Evolutionary conservation across 2,797 vertebrate species (phyloP).

Genomic region (Psittacula echo): DNA sequence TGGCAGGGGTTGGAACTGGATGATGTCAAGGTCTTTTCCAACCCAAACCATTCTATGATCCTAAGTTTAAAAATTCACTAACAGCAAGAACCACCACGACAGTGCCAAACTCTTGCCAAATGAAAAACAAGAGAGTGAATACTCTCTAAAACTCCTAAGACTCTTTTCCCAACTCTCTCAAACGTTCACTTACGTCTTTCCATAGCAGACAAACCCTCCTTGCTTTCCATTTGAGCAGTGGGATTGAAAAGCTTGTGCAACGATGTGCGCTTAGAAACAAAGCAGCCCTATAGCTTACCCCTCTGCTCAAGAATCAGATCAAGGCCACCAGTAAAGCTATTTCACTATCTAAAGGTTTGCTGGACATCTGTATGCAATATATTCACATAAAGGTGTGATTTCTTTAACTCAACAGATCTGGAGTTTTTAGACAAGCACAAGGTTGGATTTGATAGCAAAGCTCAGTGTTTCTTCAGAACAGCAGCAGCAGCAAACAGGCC

Average conservation of each 20-base stretch:
- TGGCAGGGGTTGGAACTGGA: neutral
- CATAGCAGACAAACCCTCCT: neutral
- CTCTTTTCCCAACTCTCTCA: neutral
- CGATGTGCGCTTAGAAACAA: neutral
- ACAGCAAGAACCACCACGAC: rapidly evolving
- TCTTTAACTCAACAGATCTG: neutral
- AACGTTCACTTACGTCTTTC: neutral
- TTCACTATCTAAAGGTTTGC: neutral
- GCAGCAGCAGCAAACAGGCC: neutral
- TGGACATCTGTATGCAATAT: neutral
- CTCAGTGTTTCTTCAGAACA: neutral
- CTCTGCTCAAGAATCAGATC: neutral
- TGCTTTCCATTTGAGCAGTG: neutral
- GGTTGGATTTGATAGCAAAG: neutral
- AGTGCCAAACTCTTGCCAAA: neutral
- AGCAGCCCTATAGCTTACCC: neutral
- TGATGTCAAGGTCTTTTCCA: neutral
- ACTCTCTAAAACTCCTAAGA: neutral
- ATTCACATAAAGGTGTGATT: neutral
- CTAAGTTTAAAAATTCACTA: neutral
- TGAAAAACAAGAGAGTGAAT: neutral
- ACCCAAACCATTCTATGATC: neutral
- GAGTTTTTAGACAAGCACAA: neutral
- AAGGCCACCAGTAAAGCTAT: neutral
- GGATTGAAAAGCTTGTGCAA: neutral